Base-by-base conservation (phyloP, 2,113 vertebrate genomes). In the Malurus alboscapulatus region DNA sequence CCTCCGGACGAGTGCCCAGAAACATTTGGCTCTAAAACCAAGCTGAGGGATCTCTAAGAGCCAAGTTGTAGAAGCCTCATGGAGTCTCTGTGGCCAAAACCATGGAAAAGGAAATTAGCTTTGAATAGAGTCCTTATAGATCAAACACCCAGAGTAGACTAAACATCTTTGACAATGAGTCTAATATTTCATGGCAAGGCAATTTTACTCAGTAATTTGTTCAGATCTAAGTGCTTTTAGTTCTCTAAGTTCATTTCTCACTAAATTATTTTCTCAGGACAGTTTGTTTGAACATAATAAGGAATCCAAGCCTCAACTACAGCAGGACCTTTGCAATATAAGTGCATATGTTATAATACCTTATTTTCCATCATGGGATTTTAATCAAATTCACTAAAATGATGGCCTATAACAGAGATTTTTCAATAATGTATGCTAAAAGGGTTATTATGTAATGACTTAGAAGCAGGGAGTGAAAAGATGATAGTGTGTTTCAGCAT, bases 161-260 rank as follows among this genome's bases (percentile, higher is more conserved):
- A 96, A 98, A 97, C 96, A 96, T 96, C 93, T 97, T 92, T 96
- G 94, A 97, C 97, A 97, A 97, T 90, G 95, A 97, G 92, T 96
- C 87, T 96, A 94, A 97, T 97, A 97, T 97, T 97, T 97, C 96
- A 94, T 76, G 95, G 97, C 92, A 92, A 97, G 97, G 96, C 97
- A 97, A 95, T 98, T 98, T 97, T 97, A 76, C 92, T 96, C 90
- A 95, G 96, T 97, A 97, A 97, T 98, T 97, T 97, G 90, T 96
- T 97, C 89, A 93, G 90, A 87, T 90, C 93, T 97, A 97, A 97
- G 96, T 95, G 94, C 88, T 87, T 96, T 95, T 94, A 94, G 92
- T 94, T 95, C 93, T 94, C 78, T 94, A 97, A 97, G 94, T 97
- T 97, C 96, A 97, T 97, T 97, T 96, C 94, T 97, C 94, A 96